Conservation (phyloP, 2,888 invertebrate genomes). For the Clusia tigrina region DNA sequence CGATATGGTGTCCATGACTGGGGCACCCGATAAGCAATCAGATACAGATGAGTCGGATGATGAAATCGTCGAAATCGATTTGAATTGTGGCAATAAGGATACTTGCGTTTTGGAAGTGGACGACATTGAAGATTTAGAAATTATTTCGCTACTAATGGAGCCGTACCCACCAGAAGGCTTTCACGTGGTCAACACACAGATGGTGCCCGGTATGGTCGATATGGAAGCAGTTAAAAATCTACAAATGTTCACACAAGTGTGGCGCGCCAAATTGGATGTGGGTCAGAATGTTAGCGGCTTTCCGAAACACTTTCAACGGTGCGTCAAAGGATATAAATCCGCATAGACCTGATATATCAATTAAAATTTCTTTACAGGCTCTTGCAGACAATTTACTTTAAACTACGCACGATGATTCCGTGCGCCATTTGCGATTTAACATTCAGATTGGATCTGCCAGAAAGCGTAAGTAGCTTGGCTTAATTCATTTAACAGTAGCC, state of each 20-base stretch:
- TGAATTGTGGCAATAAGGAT: conserved; percentile 79
- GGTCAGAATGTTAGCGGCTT: conserved; percentile 67
- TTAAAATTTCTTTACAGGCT: conserved; percentile 60
- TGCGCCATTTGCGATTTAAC: conserved; percentile 83
- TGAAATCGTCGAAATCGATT: conserved; percentile 72
- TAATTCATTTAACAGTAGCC: background rate
- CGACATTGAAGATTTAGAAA: conserved; percentile 82
- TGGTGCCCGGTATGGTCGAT: conserved; percentile 75
- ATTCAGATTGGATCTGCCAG: conserved; percentile 86
- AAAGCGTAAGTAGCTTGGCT: conserved; percentile 76
- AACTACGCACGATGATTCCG: conserved; percentile 86
- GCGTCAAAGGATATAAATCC: background rate
- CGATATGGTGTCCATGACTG: conserved; percentile 45
- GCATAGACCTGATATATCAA: background rate
- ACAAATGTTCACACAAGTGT: conserved; percentile 88
- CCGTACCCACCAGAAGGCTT: conserved; percentile 78
- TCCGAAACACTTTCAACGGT: conserved; percentile 67
- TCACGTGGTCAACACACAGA: conserved; percentile 81
- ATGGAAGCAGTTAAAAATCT: conserved; percentile 74
- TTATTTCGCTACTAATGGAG: conserved; percentile 77
- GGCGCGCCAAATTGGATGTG: conserved; percentile 71
- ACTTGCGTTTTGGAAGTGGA: conserved; percentile 85
- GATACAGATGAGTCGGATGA: conserved; percentile 76
- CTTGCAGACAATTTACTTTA: conserved; percentile 83
- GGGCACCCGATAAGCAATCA: conserved; percentile 49